Percentiles rank a stretch among this genome's conserved stretches.
Conservation (phyloP, 2,113 vertebrate genomes). For the Irena cyanogastra region DNA sequence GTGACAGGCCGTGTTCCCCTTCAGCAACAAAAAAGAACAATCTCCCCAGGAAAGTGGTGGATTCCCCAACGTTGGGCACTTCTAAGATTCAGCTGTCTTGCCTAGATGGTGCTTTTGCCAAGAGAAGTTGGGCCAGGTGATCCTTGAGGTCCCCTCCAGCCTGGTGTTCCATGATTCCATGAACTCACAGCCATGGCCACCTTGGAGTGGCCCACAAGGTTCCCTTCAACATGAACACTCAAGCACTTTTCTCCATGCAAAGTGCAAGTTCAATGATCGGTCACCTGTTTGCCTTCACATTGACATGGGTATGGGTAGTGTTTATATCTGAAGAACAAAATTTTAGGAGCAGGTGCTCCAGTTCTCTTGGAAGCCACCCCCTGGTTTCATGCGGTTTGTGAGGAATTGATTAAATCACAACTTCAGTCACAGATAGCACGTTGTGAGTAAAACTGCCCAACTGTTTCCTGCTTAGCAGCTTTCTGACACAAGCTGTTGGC, state of each 20-base stretch:
- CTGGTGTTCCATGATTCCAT: neutral
- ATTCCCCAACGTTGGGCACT: neutral
- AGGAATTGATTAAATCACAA: neutral
- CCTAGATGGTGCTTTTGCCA: neutral
- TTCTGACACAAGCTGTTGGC: constrained; percentile 44
- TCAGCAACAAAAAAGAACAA: neutral
- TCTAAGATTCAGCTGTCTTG: neutral
- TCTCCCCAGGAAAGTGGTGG: too few relatives aligned
- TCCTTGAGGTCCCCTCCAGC: neutral
- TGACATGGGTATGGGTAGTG: neutral
- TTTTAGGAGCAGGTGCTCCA: neutral
- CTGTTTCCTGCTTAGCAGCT: constrained; percentile 37
- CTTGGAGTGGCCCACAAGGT: neutral
- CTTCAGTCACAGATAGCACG: neutral
- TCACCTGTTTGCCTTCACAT: neutral
- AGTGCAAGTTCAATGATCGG: neutral
- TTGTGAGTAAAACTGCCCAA: constrained; percentile 2
- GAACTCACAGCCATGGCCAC: fast-evolving
- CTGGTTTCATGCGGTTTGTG: fast-evolving
- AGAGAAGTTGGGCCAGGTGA: too few relatives aligned
- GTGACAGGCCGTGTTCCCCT: fast-evolving
- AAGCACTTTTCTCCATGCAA: fast-evolving
- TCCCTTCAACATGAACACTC: fast-evolving
- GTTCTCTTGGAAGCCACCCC: neutral
- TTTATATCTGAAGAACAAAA: fast-evolving